Conservation (phyloP, 2,888 invertebrate genomes). For the Diloba caeruleocephala region DNA sequence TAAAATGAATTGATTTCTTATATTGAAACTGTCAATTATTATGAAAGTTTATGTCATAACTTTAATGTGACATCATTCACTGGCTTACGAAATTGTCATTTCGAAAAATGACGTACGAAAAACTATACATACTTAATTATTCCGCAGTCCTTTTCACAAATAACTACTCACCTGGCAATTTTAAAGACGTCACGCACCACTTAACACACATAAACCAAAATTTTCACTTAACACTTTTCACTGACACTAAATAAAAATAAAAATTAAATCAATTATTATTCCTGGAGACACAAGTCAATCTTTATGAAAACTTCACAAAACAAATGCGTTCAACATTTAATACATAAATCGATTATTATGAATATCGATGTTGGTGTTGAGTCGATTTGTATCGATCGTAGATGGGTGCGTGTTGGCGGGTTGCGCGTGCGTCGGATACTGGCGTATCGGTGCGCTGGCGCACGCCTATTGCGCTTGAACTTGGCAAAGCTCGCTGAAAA, state of each 20-base stretch:
- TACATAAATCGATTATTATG: slow-evolving; percentile 50
- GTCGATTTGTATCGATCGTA: slow-evolving; percentile 61
- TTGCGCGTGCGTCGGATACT: slow-evolving; percentile 81
- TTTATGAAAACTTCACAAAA: slow-evolving; percentile 22
- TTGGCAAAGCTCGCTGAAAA: slow-evolving; percentile 80
- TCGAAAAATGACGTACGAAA: no score
- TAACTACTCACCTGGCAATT: slow-evolving; percentile 55
- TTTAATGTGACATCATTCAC: no score
- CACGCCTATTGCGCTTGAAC: slow-evolving; percentile 78
- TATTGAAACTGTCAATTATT: no score
- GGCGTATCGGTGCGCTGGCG: slow-evolving; percentile 69
- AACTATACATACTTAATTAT: no score
- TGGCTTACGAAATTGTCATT: neutral
- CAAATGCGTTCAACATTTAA: slow-evolving; percentile 11
- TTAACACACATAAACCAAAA: slow-evolving; percentile 58
- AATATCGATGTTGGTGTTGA: slow-evolving; percentile 48
- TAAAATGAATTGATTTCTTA: no score
- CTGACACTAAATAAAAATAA: slow-evolving; percentile 45
- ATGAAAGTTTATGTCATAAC: no score
- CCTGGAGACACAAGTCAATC: slow-evolving; percentile 32
- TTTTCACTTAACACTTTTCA: slow-evolving; percentile 55
- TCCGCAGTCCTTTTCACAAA: slow-evolving; percentile 16
- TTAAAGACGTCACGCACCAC: slow-evolving; percentile 50
- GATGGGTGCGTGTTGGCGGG: slow-evolving; percentile 75
- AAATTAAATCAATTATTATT: slow-evolving; percentile 32